Percentiles rank a stretch among this genome's conserved stretches.
Conservation (phyloP, 2,888 invertebrate species). For the Sepiola atlantica region DNA sequence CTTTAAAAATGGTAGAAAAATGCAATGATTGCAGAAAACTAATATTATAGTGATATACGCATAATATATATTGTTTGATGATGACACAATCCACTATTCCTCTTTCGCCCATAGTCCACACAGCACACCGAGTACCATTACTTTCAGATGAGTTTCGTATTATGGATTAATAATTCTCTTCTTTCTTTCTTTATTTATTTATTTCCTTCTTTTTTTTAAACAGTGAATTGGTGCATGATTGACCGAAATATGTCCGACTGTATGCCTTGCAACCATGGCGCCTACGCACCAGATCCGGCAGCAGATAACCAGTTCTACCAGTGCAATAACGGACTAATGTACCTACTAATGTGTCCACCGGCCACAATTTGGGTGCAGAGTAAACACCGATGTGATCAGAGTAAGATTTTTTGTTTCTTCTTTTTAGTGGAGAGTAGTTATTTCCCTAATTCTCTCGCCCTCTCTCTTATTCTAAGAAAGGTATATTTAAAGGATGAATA, state of each 20-base stretch:
- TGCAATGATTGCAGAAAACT: no score
- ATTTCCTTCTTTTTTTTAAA: no score
- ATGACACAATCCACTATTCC: no score
- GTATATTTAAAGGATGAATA: no score
- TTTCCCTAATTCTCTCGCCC: not conserved
- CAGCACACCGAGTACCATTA: no score
- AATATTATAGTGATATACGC: no score
- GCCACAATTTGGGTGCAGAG: not conserved
- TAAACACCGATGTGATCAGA: not conserved
- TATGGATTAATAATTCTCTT: no score
- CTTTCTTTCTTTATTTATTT: no score
- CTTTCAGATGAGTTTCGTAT: no score
- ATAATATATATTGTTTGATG: no score
- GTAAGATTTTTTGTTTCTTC: not conserved
- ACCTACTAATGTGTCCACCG: not conserved
- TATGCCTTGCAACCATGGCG: constrained; percentile 39
- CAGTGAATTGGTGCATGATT: constrained; percentile 36
- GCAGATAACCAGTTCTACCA: constrained; percentile 34
- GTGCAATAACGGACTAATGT: constrained; percentile 33
- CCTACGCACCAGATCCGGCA: not conserved
- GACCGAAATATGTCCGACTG: not conserved
- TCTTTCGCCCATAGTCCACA: no score
- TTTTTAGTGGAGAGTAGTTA: not conserved
- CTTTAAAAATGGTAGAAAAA: no score
- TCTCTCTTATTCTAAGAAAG: not conserved